Conservation (phyloP, 2,797 vertebrate species). For the Glossophaga mutica region DNA sequence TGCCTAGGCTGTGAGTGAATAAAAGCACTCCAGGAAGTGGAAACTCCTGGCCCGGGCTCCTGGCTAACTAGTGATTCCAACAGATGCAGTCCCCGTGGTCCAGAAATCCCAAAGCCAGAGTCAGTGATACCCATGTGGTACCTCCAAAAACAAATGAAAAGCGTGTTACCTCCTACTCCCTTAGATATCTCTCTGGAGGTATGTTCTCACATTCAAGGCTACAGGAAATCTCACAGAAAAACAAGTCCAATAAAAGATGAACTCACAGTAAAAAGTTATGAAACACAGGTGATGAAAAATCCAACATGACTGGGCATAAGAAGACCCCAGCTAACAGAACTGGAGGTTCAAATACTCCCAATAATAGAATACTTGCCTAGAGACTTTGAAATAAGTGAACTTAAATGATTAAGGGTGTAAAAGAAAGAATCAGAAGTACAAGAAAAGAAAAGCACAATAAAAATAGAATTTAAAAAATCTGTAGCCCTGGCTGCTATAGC, state of each 20-base stretch:
- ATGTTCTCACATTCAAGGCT: background rate
- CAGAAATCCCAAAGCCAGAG: background rate
- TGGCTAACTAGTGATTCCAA: background rate
- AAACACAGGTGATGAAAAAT: background rate
- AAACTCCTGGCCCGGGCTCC: background rate
- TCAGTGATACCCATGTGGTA: background rate
- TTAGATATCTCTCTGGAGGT: background rate
- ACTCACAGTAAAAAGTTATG: background rate
- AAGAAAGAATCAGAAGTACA: background rate
- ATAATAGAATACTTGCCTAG: background rate
- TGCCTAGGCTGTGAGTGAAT: background rate
- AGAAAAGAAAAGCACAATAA: background rate
- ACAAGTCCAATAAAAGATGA: background rate
- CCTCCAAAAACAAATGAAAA: background rate
- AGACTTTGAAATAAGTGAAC: background rate
- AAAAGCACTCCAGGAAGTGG: background rate
- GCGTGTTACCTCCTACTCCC: background rate
- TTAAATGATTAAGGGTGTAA: background rate
- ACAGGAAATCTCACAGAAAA: background rate
- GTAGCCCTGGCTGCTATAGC: background rate
- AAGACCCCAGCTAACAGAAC: background rate
- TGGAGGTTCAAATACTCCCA: background rate
- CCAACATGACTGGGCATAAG: background rate
- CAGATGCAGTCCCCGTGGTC: background rate
- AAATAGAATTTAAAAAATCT: background rate